These are phyloP conservation scores for Motacilla tschutschensis DNA, from an alignment of 2,113 vertebrate species.

Conservation along the genomic window DNA sequence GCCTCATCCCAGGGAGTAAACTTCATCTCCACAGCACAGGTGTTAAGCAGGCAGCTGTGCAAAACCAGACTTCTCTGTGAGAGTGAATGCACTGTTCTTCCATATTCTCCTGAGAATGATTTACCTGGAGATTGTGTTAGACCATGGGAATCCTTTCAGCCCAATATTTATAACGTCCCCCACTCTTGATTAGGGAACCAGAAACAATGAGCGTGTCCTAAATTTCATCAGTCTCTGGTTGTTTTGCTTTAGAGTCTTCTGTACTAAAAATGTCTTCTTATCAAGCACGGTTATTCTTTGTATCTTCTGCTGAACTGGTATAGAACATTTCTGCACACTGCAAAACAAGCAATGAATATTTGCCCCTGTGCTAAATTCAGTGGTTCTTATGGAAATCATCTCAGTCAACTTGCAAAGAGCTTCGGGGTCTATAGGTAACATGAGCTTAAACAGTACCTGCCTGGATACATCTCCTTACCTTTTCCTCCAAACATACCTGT, in stretches of 20 bases:
- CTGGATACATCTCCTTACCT: neutral
- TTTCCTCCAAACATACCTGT: neutral
- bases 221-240: neutral
- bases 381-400: neutral
- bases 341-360: neutral
- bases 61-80: neutral
- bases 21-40: neutral
- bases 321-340: neutral
- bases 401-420: neutral
- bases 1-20: neutral
- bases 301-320: neutral
- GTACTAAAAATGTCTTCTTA: neutral
- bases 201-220: neutral
- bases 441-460: neutral
- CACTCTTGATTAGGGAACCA: neutral
- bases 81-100: neutral
- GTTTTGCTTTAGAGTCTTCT: neutral
- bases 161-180: neutral
- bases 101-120: neutral
- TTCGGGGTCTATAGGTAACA: neutral
- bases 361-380: neutral
- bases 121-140: neutral
- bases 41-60: neutral
- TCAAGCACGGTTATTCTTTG: neutral
- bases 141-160: neutral